Conservation (phyloP, 2,113 vertebrate species). For the Caloenas nicobarica region DNA sequence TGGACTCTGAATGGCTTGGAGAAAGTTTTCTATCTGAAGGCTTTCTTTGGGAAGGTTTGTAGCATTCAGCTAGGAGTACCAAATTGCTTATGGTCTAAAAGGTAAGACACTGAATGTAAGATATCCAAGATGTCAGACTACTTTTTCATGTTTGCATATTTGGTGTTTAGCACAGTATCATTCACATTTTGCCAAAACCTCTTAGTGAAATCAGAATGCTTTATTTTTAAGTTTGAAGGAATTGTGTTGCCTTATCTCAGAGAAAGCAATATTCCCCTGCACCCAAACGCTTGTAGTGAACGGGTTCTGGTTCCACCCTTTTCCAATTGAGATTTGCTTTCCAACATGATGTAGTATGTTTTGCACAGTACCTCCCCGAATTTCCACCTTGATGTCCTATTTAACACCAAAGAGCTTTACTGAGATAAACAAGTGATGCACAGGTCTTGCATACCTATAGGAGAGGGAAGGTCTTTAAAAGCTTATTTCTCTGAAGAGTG, state of each 20-base stretch:
- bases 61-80: neutral
- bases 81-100: neutral
- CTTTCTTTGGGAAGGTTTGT: neutral
- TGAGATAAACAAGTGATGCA: neutral
- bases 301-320: neutral
- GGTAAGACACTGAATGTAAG: neutral
- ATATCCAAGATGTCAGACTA: neutral
- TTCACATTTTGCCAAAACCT: neutral
- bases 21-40: neutral
- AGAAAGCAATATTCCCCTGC: neutral
- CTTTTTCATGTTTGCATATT: rapidly evolving
- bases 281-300: neutral
- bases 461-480: neutral
- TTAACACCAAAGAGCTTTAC: neutral
- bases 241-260: neutral
- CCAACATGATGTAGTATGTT: neutral
- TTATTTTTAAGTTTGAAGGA: neutral
- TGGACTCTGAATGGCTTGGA: neutral
- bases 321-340: neutral
- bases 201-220: neutral
- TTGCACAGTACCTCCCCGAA: neutral
- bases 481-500: neutral
- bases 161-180: neutral
- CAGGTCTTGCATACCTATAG: neutral
- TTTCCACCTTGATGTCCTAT: neutral